Conservation (phyloP, 2,113 vertebrate species). For the Anarhynchus alexandrinus region DNA sequence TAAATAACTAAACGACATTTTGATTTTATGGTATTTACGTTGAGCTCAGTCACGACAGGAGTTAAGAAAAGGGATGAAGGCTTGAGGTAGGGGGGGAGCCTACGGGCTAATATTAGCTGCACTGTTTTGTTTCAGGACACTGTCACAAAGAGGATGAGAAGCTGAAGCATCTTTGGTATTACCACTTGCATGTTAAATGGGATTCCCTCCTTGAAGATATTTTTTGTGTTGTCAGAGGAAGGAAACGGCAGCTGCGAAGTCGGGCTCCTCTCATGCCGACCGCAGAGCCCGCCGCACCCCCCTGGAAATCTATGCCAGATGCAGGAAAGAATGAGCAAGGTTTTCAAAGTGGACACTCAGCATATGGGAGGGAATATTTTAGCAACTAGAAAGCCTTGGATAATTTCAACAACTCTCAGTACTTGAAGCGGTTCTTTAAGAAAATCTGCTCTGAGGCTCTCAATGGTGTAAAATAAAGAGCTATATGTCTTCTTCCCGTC, state of each 20-base stretch:
- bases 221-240: conserved; percentile 67
- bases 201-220: conserved; percentile 72
- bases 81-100: background rate
- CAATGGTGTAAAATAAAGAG: background rate
- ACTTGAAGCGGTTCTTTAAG: background rate
- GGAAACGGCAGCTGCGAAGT: conserved; percentile 63
- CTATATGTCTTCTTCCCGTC: background rate
- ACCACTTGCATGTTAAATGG: conserved; percentile 62
- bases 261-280: conserved; percentile 46
- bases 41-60: background rate
- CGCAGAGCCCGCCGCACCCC: conserved; percentile 42
- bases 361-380: conserved; percentile 28
- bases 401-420: background rate
- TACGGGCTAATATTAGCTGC: background rate
- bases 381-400: background rate
- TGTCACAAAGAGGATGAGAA: conserved; percentile 45
- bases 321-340: conserved; percentile 54
- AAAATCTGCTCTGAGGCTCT: background rate
- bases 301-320: conserved; percentile 73
- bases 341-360: conserved; percentile 62
- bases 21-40: background rate
- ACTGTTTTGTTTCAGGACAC: conserved; percentile 32
- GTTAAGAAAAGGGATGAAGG: background rate
- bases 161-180: conserved; percentile 23
- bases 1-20: background rate